Evolutionary conservation across 2,113 vertebrate genomes (phyloP), one percentile per base, ranked within the genome.

Genomic region (Corydoras sp.): DNA sequence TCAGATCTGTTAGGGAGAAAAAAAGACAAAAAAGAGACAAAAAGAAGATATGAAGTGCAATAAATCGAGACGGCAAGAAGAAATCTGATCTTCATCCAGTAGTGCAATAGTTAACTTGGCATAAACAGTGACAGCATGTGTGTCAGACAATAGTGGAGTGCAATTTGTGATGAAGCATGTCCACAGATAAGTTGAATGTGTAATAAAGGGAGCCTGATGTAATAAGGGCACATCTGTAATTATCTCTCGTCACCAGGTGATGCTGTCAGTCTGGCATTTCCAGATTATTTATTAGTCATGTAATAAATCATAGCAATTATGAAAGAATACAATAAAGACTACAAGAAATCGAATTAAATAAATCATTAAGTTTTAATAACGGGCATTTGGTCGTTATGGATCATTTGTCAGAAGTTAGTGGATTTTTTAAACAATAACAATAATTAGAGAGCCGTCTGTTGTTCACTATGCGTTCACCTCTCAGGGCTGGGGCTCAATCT

Each of bases 131-230:
- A 35, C 53, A 48, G 54, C 53, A 55, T 9, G n/a, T n/a, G 7
- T 35, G 69, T 13, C 11, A 43, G 60, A 13, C 56, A 50, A n/a
- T 54, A 24, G 32, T 55, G 62, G n/a, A 14, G 67, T 71, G 64
- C 55, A 58, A 63, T 72, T 53, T 66, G 74, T 76, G 68, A 65
- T 29, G 69, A 48, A 4, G 2, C 5, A 62, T 56, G 14, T 71
- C 62, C 62, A 50, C 9, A 71, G 62, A 66, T 30, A 51, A 69
- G 55, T 49, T 61, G 51, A 11, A n/a, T 54, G 59, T 67, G 58
- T 56, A 59, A 50, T 72, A 51, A 72, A 64, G 30, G 15, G 54
- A 59, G 54, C 13, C 48, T 11, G 54, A 60, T 60, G 58, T 62
- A 77, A 73, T 63, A 60, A 53, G 35, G 35, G 58, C 30, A 29